Evolutionary conservation across 92 coral and sea anemone genomes (phyloP).

Genomic region (Metridium senile): DNA sequence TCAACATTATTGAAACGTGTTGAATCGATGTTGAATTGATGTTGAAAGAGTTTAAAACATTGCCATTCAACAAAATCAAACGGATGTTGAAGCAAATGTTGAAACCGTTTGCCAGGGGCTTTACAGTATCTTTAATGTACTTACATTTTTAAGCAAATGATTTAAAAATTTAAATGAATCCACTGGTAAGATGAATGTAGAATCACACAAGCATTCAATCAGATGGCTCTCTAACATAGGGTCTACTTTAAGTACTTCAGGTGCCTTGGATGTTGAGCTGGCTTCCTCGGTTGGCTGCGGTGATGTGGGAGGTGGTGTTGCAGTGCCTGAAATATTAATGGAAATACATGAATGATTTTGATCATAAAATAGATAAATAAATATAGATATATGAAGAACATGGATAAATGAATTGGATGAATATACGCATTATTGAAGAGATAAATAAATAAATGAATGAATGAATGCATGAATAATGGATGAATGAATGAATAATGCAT

Average conservation of each 20-base stretch:
- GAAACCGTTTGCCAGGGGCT: too few species aligned
- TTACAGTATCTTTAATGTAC: too few species aligned
- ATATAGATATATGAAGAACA: not conserved
- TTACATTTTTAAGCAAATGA: slow-evolving; percentile 60
- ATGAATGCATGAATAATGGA: too few species aligned
- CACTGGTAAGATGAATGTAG: slow-evolving; percentile 74
- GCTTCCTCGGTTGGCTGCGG: slow-evolving; percentile 58
- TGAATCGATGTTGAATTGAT: too few species aligned
- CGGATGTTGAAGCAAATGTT: too few species aligned
- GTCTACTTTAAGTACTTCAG: slow-evolving; percentile 72
- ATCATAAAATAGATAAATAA: not conserved
- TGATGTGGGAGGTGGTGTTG: slow-evolving; percentile 74
- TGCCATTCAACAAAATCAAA: too few species aligned
- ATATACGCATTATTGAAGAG: not conserved
- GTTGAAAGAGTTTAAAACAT: too few species aligned
- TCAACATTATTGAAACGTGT: too few species aligned
- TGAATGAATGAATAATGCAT: not conserved
- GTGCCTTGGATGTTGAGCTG: slow-evolving; percentile 35
- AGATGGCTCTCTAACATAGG: slow-evolving; percentile 80
- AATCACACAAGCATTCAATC: slow-evolving; percentile 75
- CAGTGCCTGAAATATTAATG: slow-evolving; percentile 49
- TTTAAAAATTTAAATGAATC: slow-evolving; percentile 75
- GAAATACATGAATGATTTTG: too few species aligned
- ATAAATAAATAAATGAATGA: too few species aligned
- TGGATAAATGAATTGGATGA: too few species aligned